Base-by-base conservation (phyloP, 2,888 invertebrate species). In the Orchesellides sinensis region DNA sequence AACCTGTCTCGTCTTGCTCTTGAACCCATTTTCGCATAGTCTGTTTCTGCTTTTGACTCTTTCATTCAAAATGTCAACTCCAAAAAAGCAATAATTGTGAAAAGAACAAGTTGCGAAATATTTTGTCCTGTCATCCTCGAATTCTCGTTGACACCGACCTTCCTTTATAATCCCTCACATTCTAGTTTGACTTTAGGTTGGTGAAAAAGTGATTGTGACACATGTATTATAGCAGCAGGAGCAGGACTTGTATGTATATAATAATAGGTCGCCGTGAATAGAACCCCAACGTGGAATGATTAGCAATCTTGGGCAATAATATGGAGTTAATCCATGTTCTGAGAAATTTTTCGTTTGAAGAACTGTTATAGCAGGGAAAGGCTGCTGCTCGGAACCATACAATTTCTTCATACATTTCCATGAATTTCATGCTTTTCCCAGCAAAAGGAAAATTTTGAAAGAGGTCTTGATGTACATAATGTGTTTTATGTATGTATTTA, bases 61-160 rank as follows among this genome's bases (percentile, higher is more conserved):
- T 23, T 75, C 74, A 63, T 66, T 54, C 29, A 23, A 75, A 25
- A 75, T 75, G 74, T 75, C 74, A 75, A 75, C 32, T 56, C 52
- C 74, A 75, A 65, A 65, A 52, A 59, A 61, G 52, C 2, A 45
- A 63, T 49, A 63, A 3, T 65, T 63, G 35, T 52, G 35, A 35
- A 40, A 61, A 23, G 5, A 70, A 54, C 56, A 70, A 73, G 45
- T 73, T 61, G 59, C 61, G 49, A 59, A 61, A 61, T 49, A 19
- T 47, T 49, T 61, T 73, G 72, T 73, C 72, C 35, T 73, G 27
- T 47, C 69, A 21, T 54, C 69, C 21, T 5, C 61, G 49, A 25
- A 19, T 45, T 17, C 19, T 32, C 10, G 32, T 32, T 32, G 32
- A 32, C 6, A 6, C 10, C 32, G 10, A 32, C 32, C 10, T 32